These are phyloP conservation scores for Chelonus insularis DNA, from an alignment of 1,140 invertebrate species.

Conservation along the genomic window DNA sequence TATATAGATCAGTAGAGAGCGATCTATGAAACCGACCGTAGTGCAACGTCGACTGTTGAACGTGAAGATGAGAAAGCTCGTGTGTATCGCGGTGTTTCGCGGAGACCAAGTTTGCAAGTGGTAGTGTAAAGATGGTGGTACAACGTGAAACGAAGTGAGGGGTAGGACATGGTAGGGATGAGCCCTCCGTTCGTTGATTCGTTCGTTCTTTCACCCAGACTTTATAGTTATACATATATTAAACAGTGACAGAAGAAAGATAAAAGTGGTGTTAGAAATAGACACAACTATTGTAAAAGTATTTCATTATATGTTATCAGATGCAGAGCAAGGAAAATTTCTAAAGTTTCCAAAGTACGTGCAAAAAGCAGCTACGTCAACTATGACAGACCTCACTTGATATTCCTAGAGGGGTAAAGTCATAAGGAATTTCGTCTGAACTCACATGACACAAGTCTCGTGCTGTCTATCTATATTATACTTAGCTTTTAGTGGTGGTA, in stretches of 20 bases:
- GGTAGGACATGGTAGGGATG: neutral
- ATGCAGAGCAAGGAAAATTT: too few species aligned
- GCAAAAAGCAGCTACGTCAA: too few species aligned
- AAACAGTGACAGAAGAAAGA: neutral
- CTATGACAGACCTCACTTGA: neutral
- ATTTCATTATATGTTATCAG: too few species aligned
- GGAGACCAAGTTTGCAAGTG: constrained; percentile 30
- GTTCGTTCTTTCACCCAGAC: constrained; percentile 24
- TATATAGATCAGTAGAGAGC: constrained; percentile 47
- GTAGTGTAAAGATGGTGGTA: constrained; percentile 17
- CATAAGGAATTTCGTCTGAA: constrained; percentile 4
- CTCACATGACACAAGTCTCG: constrained; percentile 3
- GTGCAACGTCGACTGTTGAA: constrained; percentile 32
- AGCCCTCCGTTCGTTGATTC: constrained; percentile 31
- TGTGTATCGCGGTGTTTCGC: constrained; percentile 59
- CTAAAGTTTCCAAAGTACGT: too few species aligned
- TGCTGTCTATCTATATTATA: neutral
- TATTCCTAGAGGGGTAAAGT: neutral
- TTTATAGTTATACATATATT: neutral
- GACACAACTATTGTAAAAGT: too few species aligned
- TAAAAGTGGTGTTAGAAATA: too few species aligned
- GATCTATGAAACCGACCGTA: constrained; percentile 20
- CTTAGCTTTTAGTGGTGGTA: neutral
- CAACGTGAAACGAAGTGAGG: neutral
- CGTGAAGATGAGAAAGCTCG: constrained; percentile 50